These are phyloP conservation scores for Drosophila ananassae DNA, from an alignment of 1,140 invertebrate genomes.

Conservation along the genomic window DNA sequence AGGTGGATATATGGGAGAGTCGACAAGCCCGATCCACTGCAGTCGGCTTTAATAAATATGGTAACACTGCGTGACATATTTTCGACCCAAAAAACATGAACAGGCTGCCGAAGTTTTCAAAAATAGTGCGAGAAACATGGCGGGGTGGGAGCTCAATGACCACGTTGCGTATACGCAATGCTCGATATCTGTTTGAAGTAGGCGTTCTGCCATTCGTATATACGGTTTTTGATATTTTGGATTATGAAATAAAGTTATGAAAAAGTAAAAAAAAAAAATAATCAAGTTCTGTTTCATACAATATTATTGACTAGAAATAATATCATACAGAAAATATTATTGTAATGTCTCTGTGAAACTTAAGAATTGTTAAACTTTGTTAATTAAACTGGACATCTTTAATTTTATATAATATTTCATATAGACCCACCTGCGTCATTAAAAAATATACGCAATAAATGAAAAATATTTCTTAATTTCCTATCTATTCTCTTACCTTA, in stretches of 20 bases:
- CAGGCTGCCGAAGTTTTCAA: slow-evolving; percentile 20
- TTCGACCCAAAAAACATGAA: slow-evolving; percentile 21
- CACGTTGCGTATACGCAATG: slow-evolving; percentile 45
- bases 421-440: slow-evolving; percentile 16
- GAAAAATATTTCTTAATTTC: neutral
- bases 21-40: slow-evolving; percentile 35
- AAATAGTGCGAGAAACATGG: slow-evolving; percentile 37
- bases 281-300: too few species aligned
- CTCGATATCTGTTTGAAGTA: neutral
- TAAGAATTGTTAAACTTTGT: neutral
- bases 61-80: slow-evolving; percentile 41
- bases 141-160: slow-evolving; percentile 3
- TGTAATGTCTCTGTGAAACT: too few species aligned
- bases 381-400: neutral
- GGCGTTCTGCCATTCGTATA: neutral
- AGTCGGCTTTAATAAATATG: slow-evolving; percentile 35
- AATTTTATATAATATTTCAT: neutral
- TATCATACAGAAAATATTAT: too few species aligned
- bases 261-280: too few species aligned
- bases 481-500: neutral
- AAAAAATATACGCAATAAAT: slow-evolving; percentile 1
- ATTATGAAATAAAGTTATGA: too few species aligned
- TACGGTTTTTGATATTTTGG: too few species aligned
- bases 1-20: slow-evolving; percentile 1
- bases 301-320: too few species aligned